Base-by-base conservation (phyloP, 2,888 invertebrate species). In the Diogma glabrata region DNA sequence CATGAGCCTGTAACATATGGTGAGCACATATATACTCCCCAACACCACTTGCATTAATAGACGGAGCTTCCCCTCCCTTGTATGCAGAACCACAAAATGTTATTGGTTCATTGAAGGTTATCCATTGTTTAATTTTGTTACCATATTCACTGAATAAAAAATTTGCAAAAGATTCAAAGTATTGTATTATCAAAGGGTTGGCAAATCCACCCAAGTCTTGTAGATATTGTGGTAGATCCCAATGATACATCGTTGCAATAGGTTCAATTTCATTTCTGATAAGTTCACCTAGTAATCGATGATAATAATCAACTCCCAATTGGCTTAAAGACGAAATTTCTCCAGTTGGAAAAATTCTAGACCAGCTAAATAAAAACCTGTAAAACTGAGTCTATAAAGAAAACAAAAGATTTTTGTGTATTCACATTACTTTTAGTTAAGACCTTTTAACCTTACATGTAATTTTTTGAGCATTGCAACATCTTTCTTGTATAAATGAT, bases 81-180 rank as follows among this genome's bases (percentile, higher is more conserved):
- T 81, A 79, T 0, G 74, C 75, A 16, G 62, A 58, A 1, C 58
- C 61, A 49, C 71, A 72, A 38, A 67, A 65, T 53, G 69, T 64
- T 53, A 62, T 64, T 0, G 77, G 77, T 57, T 79, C 79, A 57
- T 80, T 79, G 52, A 78, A 72, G 0, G 79, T 79, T 10, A 77
- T 72, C 75, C 77, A 79, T 7, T 72, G 71, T 57, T 76, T 73
- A 0, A 63, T 75, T 52, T 73, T 67, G 53, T 74, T 73, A 5
- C 75, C 75, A 54, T 72, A 75, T 16, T 61, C 60, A 24, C 64
- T 58, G 56, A 64, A 77, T 0, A 67, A 65, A 36, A 73, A 43
- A 22, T 69, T 61, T 0, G 75, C 73, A 55, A 74, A 77, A n/a
- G 72, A 70, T 51, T 67, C 69, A 51, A 73, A 77, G 68, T 75